These are phyloP conservation scores for Pentalonia nigronervosa DNA, from an alignment of 1,140 invertebrate genomes.

Conservation along the genomic window DNA sequence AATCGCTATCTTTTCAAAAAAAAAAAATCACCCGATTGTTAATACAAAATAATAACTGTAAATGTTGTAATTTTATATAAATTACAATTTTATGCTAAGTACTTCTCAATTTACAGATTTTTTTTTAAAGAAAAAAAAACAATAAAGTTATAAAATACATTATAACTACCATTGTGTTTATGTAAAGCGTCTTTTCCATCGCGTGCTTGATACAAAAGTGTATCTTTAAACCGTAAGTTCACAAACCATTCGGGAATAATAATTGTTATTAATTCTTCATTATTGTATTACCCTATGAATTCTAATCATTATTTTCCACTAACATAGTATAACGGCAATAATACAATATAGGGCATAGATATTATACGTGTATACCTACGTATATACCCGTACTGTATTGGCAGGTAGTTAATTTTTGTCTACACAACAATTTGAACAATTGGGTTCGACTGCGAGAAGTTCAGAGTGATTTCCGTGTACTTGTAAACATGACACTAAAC, in stretches of 20 bases:
- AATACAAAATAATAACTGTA: neutral
- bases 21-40: too few species aligned
- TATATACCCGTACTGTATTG: neutral
- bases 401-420: neutral
- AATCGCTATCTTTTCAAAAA: too few species aligned
- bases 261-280: neutral
- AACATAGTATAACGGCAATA: neutral
- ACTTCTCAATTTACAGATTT: too few species aligned
- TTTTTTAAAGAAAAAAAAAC: too few species aligned
- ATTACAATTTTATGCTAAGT: neutral
- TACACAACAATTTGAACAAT: neutral
- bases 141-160: too few species aligned
- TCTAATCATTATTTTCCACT: neutral
- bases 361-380: neutral
- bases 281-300: neutral
- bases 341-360: neutral
- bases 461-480: neutral
- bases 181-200: too few species aligned
- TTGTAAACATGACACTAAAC: conserved; percentile 48
- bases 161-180: too few species aligned
- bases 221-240: too few species aligned
- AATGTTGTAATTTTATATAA: neutral
- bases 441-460: neutral
- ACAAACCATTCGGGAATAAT: too few species aligned
- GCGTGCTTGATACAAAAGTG: neutral